Conservation (phyloP, 1,140 invertebrate species). For the Varroa destructor region DNA sequence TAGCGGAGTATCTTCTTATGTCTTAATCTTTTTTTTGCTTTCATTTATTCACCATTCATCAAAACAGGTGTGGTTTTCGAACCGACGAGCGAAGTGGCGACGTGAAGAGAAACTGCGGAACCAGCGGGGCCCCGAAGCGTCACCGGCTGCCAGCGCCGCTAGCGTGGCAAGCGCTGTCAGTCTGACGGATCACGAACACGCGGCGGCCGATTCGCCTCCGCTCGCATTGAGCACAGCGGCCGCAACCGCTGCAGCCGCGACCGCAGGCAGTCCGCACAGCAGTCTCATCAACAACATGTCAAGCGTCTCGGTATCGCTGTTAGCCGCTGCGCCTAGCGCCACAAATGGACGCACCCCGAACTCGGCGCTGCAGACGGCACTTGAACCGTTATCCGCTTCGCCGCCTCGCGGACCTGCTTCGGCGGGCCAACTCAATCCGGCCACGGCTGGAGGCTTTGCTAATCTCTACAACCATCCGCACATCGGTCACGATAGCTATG, state of each 20-base stretch:
- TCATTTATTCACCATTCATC: too few species aligned
- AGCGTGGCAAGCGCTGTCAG: conserved; percentile 28
- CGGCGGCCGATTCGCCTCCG: conserved; percentile 24
- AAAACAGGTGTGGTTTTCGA: conserved; percentile 88
- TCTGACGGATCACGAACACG: neutral
- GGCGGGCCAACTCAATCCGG: conserved; percentile 20
- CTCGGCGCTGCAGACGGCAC: neutral
- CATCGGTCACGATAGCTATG: conserved; percentile 24
- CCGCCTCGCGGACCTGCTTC: neutral
- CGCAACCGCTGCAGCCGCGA: too few species aligned
- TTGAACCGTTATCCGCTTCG: conserved; percentile 22
- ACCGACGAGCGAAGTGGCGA: conserved; percentile 93
- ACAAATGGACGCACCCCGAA: neutral
- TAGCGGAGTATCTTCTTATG: too few species aligned
- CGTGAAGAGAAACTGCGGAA: conserved; percentile 90
- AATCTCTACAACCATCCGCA: conserved; percentile 28
- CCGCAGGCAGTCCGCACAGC: too few species aligned
- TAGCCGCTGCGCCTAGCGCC: neutral
- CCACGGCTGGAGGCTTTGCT: conserved; percentile 1
- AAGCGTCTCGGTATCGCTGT: too few species aligned
- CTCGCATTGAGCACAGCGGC: conserved; percentile 2
- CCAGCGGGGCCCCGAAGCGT: conserved; percentile 48
- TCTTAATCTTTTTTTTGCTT: too few species aligned
- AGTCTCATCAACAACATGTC: too few species aligned
- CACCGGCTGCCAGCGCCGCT: conserved; percentile 32